Evolutionary conservation across 2,797 vertebrate genomes (phyloP), one percentile per base, ranked within the genome.

Genomic region (Danio jaintianensis): DNA sequence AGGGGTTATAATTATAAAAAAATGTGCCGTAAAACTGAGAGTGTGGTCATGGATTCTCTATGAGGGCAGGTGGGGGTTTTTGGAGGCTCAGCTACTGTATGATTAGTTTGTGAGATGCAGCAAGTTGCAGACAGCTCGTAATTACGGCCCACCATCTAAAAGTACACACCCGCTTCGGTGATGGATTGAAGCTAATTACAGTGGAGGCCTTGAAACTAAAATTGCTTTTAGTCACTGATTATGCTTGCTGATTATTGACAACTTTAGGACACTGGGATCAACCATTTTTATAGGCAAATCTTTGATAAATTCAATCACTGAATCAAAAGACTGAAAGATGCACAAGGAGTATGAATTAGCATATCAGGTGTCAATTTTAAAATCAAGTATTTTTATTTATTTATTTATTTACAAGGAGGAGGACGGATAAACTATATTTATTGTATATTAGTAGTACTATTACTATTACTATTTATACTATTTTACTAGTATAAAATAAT

Each of bases 181-280:
- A 83, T 73, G 68, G 82, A 85, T 80, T 83, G 66, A 82, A 74
- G 63, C 53, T 83, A 82, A 85, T 85, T 85, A 82, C 69, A 82
- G 84, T 64, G 82, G 20, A 74, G 18, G 43, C 48, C 75, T 79
- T 50, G 42, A 82, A 85, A 82, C 52, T 76, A 79, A 81, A 71
- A 79, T 22, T 43, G 15, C 78, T 74, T 75, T 83, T 64, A 78
- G 63, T 45, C 42, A 36, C 79, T 43, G 50, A 81, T 62, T 78
- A 81, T 79, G 70, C 78, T 67, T 16, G 55, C 61, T 70, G 59
- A 70, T 78, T 71, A 67, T 45, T 61, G 58, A 74, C 63, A 69
- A 53, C 63, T 80, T 67, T 58, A 40, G 53, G 61, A 61, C 53
- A 11, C 1, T n/a, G 20, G 22, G 64, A 76, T 84, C 43, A 69